Evolutionary conservation across 2,113 vertebrate species (phyloP).

Genomic region (Coreoperca whiteheadi): DNA sequence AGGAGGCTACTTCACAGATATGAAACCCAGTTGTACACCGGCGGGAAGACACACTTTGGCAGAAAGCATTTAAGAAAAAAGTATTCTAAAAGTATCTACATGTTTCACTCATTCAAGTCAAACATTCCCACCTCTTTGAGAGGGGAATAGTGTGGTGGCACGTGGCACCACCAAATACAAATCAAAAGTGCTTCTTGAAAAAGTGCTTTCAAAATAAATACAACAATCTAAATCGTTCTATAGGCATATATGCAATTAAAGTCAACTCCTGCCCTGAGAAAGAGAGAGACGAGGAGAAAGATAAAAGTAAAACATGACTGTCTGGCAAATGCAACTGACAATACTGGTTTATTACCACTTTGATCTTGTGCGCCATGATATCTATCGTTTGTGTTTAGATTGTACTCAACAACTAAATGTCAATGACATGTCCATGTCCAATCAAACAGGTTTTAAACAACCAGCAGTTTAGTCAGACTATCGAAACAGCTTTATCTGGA

Average conservation of each 20-base stretch:
- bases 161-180: conserved; percentile 40
- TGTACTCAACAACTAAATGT: not conserved
- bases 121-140: conserved; percentile 52
- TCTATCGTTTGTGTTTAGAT: not conserved
- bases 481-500: not conserved
- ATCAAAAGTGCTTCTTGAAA: conserved; percentile 69
- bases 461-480: not conserved
- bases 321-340: conserved; percentile 35
- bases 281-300: conserved; percentile 66
- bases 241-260: conserved; percentile 60
- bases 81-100: conserved; percentile 55
- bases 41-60: conserved; percentile 80
- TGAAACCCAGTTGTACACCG: conserved; percentile 60
- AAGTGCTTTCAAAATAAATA: conserved; percentile 78
- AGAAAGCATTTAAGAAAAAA: conserved; percentile 66
- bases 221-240: conserved; percentile 59
- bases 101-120: conserved; percentile 67
- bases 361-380: not conserved
- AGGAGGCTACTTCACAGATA: conserved; percentile 62
- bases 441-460: conserved; percentile 2
- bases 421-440: not conserved
- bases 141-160: conserved; percentile 33
- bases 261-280: conserved; percentile 76
- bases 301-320: conserved; percentile 54
- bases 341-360: conserved; percentile 27